A percentile compares a stretch with the other conserved stretches of the same genome.
These are phyloP conservation scores for Cheilinus undulatus DNA, from an alignment of 2,113 vertebrate genomes.

Conservation along the genomic window DNA sequence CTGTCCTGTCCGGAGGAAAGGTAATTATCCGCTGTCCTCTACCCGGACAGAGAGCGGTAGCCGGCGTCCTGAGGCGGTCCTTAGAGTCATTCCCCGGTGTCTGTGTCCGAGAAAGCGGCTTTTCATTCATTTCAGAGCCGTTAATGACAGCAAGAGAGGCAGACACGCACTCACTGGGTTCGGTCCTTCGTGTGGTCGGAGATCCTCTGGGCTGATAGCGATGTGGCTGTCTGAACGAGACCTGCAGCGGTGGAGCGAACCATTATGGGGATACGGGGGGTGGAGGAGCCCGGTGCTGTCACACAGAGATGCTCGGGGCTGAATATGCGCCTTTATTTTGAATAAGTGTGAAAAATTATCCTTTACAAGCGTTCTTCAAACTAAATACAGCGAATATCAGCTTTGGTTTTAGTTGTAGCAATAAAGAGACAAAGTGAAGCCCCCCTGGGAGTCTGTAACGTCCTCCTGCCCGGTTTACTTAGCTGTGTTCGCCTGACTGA, in stretches of 20 bases:
- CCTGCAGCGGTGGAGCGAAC: slow-evolving; percentile 76
- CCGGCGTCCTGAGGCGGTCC: slow-evolving; percentile 9
- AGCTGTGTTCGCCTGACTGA: slow-evolving; percentile 65
- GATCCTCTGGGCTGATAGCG: slow-evolving; percentile 61
- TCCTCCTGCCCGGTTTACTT: slow-evolving; percentile 44
- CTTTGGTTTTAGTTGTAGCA: background rate
- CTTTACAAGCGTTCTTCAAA: rapidly evolving
- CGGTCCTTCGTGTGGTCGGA: background rate
- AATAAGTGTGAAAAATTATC: rapidly evolving
- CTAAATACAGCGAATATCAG: rapidly evolving
- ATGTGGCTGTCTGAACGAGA: slow-evolving; percentile 65
- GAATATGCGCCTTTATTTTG: background rate
- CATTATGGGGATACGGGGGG: slow-evolving; percentile 57
- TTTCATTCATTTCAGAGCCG: slow-evolving; percentile 46
- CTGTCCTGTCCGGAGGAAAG: slow-evolving; percentile 30
- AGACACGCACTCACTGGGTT: background rate
- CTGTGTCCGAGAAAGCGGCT: background rate
- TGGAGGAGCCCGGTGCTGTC: background rate
- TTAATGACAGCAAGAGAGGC: background rate
- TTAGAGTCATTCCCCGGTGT: slow-evolving; percentile 3
- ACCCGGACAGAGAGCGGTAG: slow-evolving; percentile 3
- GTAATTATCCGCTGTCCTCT: slow-evolving; percentile 26
- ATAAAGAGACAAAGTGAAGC: background rate
- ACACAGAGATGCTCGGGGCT: background rate
- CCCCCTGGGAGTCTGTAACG: slow-evolving; percentile 38